Evolutionary conservation across 2,888 invertebrate species (phyloP).

Genomic region (Coremacera marginata): DNA sequence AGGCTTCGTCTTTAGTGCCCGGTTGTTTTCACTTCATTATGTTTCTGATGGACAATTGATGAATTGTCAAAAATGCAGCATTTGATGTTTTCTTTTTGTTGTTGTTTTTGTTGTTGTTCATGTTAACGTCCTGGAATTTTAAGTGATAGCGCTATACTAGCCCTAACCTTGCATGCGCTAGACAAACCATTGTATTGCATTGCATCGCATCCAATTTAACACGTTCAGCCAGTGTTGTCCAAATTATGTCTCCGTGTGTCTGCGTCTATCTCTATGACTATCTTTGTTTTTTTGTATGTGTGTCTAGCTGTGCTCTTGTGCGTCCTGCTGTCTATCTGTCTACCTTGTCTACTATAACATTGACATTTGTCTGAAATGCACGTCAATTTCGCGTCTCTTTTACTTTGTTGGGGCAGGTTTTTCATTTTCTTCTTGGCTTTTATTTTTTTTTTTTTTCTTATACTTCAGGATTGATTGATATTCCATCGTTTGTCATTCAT

Average conservation of each 20-base stretch:
- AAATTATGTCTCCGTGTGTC: not conserved
- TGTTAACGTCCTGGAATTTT: conserved; percentile 14
- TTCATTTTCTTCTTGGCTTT: not conserved
- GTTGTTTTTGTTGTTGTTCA: conserved; percentile 8
- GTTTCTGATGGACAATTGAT: conserved; percentile 30
- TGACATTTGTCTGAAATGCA: not conserved
- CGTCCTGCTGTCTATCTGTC: conserved; percentile 2
- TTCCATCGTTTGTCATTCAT: conserved; percentile 34
- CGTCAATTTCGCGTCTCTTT: not conserved
- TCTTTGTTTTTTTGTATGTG: not conserved
- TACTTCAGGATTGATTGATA: conserved; percentile 23
- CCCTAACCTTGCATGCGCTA: not conserved
- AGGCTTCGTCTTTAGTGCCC: not conserved
- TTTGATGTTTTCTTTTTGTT: conserved; percentile 27
- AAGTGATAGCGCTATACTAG: not conserved
- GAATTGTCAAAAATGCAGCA: conserved; percentile 24
- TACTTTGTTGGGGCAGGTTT: not conserved
- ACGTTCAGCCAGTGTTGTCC: not conserved
- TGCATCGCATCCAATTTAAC: not conserved
- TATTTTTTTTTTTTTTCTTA: not conserved
- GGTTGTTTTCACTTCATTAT: conserved; percentile 33
- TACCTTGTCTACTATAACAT: not conserved
- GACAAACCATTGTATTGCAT: not conserved
- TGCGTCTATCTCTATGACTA: not conserved
- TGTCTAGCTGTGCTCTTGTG: not conserved